Evolutionary conservation across 1,140 invertebrate genomes (phyloP).

Genomic region (Leptinotarsa lineolata): DNA sequence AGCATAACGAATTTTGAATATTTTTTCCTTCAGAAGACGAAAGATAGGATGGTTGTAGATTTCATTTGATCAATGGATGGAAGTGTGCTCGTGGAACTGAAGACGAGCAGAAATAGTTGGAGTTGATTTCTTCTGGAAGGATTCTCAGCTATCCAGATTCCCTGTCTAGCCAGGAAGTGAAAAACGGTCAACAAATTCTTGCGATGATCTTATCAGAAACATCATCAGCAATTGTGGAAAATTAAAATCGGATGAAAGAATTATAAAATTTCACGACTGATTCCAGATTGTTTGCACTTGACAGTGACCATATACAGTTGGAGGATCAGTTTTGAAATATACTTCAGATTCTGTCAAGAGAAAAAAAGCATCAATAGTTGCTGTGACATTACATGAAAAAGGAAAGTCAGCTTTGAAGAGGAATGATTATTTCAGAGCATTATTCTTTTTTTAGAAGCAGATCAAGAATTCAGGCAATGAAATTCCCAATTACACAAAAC

Average conservation of each 20-base stretch:
- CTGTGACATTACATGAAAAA: conserved; percentile 78
- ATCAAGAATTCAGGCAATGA: conserved; percentile 74
- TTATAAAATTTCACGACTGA: conserved; percentile 63
- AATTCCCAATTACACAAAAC: conserved; percentile 67
- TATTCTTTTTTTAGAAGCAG: conserved; percentile 77
- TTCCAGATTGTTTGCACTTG: conserved; percentile 57
- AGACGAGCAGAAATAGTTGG: no score
- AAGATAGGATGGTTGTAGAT: no score
- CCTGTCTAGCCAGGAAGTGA: conserved; percentile 63
- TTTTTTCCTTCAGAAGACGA: no score
- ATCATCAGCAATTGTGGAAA: conserved; percentile 48
- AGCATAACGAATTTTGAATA: no score
- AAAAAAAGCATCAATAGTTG: conserved; percentile 71
- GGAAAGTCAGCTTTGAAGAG: conserved; percentile 68
- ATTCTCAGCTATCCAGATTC: conserved; percentile 62
- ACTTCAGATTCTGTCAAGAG: conserved; percentile 67
- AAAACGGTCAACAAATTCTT: conserved; percentile 72
- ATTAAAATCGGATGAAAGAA: conserved; percentile 50
- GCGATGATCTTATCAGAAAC: conserved; percentile 63
- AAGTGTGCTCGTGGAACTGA: no score
- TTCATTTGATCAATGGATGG: no score
- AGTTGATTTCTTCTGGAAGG: conserved; percentile 69
- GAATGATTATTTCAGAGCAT: conserved; percentile 68
- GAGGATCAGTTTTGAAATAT: conserved; percentile 77
- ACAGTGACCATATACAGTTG: conserved; percentile 61